Percentiles rank a stretch among this genome's conserved stretches.
Conservation (phyloP, 2,797 vertebrate species). For the Sciaenops ocellatus region DNA sequence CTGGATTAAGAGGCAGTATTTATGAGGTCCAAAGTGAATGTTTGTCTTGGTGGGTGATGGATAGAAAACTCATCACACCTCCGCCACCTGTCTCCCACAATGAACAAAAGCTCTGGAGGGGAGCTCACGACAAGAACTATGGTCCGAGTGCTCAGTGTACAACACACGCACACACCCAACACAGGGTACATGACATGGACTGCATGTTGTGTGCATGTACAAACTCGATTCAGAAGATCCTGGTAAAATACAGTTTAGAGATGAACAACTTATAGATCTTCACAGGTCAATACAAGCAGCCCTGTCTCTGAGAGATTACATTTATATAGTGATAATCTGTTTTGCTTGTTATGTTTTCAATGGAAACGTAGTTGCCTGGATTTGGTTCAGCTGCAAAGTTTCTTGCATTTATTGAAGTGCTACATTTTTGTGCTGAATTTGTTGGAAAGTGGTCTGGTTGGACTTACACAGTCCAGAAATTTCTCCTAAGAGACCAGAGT, state of each 20-base stretch:
- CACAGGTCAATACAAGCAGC: neutral
- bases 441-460: neutral
- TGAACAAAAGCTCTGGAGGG: slow-evolving; percentile 56
- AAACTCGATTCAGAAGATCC: neutral
- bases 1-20: slow-evolving; percentile 79
- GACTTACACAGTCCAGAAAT: neutral
- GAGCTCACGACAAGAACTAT: slow-evolving; percentile 20
- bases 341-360: neutral
- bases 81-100: slow-evolving; percentile 63
- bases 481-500: neutral
- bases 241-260: neutral
- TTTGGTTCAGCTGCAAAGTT: neutral
- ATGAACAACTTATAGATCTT: neutral
- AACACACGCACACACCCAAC: slow-evolving; percentile 19
- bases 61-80: slow-evolving; percentile 65
- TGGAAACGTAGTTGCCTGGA: neutral
- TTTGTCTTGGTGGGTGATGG: slow-evolving; percentile 72
- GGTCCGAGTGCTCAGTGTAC: neutral
- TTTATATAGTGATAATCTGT: neutral
- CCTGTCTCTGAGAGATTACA: neutral
- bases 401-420: neutral
- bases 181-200: neutral
- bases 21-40: slow-evolving; percentile 70
- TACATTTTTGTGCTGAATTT: neutral
- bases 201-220: neutral